phyloP scores from a whole-genome alignment of 2,113 vertebrate species.

The Tiliqua scincoides region DNA sequence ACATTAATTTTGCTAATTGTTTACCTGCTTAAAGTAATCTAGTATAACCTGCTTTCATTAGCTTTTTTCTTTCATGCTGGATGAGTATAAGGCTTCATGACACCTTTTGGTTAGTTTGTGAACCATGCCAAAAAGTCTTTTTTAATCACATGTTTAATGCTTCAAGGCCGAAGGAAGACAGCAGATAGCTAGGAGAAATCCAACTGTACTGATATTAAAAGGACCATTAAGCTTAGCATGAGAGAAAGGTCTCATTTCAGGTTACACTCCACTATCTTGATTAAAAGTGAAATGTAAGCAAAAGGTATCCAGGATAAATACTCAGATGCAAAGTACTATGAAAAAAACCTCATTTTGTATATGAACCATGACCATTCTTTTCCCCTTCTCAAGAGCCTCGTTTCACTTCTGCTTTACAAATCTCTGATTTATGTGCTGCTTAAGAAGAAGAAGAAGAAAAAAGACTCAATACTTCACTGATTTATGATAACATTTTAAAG shows the following conservation, averaged over 20 bases:
- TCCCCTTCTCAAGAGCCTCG: background rate
- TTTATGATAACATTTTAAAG: constrained; percentile 8
- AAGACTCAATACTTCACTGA: background rate
- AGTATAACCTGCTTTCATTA: constrained; percentile 64
- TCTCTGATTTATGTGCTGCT: background rate
- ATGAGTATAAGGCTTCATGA: constrained; percentile 68
- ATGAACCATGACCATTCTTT: rapidly evolving
- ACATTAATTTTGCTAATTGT: constrained; percentile 67
- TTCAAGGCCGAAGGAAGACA: constrained; percentile 72
- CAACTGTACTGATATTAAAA: constrained; percentile 81
- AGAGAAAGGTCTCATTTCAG: constrained; percentile 79
- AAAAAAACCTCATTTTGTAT: background rate
- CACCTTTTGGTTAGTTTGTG: constrained; percentile 73
- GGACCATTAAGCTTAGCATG: constrained; percentile 87
- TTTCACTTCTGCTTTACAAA: background rate
- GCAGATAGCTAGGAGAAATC: constrained; percentile 74
- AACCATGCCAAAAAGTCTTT: constrained; percentile 75
- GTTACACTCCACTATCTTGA: constrained; percentile 78
- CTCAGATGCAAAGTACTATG: background rate
- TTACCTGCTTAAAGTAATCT: constrained; percentile 67
- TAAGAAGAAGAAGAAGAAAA: too few relatives aligned
- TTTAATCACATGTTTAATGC: constrained; percentile 74
- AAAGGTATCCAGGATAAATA: constrained; percentile 54
- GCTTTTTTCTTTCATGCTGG: constrained; percentile 79
- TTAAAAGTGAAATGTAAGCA: constrained; percentile 84